These are phyloP conservation scores for Etheostoma perlongum DNA, from an alignment of 2,797 vertebrate species.

Conservation along the genomic window DNA sequence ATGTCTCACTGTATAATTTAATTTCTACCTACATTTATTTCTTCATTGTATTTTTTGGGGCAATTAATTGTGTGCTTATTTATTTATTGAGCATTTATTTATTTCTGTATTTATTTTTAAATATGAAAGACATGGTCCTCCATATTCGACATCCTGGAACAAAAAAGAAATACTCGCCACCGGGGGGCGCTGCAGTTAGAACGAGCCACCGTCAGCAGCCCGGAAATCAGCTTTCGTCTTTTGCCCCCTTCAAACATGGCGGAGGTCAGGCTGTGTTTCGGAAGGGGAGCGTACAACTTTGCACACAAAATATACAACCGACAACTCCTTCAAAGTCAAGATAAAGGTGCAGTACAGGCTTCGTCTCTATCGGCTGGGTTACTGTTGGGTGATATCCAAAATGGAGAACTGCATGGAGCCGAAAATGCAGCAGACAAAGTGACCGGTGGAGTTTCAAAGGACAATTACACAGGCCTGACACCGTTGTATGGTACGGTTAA, in stretches of 20 bases:
- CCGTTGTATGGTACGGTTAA: fast-evolving
- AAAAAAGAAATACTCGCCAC: background rate
- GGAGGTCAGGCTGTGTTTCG: constrained; percentile 55
- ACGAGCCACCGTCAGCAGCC: fast-evolving
- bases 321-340: background rate
- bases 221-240: background rate
- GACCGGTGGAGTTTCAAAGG: background rate
- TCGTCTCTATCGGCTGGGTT: background rate
- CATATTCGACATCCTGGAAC: too few relatives aligned
- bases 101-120: too few relatives aligned
- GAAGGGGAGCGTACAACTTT: constrained; percentile 28
- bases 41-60: too few relatives aligned
- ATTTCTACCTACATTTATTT: too few relatives aligned
- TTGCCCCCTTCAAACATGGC: constrained; percentile 69
- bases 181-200: constrained; percentile 19
- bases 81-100: too few relatives aligned
- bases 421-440: background rate
- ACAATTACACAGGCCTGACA: constrained; percentile 29
- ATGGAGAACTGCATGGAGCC: background rate
- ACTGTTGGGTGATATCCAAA: background rate
- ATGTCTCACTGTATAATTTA: too few relatives aligned
- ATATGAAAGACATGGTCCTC: too few relatives aligned
- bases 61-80: too few relatives aligned
- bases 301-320: background rate
- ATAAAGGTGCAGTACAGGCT: fast-evolving